Evolutionary conservation across 2,113 vertebrate genomes (phyloP), one percentile per base, ranked within the genome.

Genomic region (Cheilinus undulatus): DNA sequence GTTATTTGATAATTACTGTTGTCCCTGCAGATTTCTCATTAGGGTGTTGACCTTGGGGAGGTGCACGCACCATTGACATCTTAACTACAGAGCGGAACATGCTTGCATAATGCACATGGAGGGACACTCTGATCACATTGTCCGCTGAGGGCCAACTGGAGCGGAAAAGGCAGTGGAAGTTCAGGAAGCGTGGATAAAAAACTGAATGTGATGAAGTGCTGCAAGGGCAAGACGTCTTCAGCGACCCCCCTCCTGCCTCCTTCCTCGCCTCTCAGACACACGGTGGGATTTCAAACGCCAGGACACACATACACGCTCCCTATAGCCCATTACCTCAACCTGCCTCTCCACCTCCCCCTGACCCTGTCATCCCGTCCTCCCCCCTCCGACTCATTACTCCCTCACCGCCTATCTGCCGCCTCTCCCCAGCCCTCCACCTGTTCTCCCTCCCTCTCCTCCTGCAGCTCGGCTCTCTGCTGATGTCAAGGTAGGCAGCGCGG

Each of bases 11-110:
- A 90, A 93, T 92, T 87, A 78, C 84, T 40, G 54, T 54, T 73
- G 75, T 91, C 89, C 66, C 83, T 28, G 73, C 74, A 78, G 88
- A 70, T 87, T 91, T 92, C 83, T 90, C 88, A 92, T 92, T 87
- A 89, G 86, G 71, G 73, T 61, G 62, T 53, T 87, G 92, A 93
- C 90, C 91, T 93, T 93, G 89, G 73, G 46, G 82, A 88, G 86
- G 88, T 74, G 80, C 85, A 88, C 53, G 81, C 77, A 86, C 83
- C 84, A 70, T 65, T 89, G 90, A 92, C 89, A 91, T 91, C 90
- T 88, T 85, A 84, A 88, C 90, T 82, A 86, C 76, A 83, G 81
- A 82, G 45, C 49, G 63, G 76, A 86, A 90, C 73, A 54, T 23
- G 69, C 78, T 71, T 62, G 43, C 79, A 76, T 82, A 84, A 78